A percentile compares a stretch with the other conserved stretches of the same genome.
These are phyloP conservation scores for Heliconius melpomene DNA, from an alignment of 1,140 invertebrate genomes.

Conservation along the genomic window DNA sequence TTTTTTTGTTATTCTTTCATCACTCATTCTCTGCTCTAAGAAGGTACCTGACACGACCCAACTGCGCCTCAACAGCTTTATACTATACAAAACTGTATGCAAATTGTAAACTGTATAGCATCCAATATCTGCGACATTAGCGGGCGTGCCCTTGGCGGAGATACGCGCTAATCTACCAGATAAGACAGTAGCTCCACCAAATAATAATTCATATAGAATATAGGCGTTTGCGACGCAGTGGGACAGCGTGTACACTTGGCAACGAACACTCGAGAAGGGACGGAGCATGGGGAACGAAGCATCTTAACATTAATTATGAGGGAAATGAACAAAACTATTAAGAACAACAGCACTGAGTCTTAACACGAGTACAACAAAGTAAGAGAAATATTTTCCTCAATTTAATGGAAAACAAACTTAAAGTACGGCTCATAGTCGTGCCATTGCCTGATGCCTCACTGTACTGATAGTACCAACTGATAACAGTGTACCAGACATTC, in stretches of 20 bases:
- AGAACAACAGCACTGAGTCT: neutral
- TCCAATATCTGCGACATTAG: slow-evolving; percentile 23
- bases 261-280: too few relatives aligned
- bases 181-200: slow-evolving; percentile 4
- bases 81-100: slow-evolving; percentile 22
- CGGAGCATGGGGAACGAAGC: too few relatives aligned
- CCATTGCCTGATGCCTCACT: neutral
- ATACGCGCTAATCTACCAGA: slow-evolving; percentile 22
- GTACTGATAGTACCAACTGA: neutral
- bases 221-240: neutral
- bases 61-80: neutral
- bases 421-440: neutral
- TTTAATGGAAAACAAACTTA: neutral
- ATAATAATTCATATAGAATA: neutral
- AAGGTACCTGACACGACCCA: too few relatives aligned
- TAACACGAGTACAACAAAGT: neutral
- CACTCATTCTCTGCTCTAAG: too few relatives aligned
- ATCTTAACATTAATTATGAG: too few relatives aligned
- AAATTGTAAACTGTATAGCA: slow-evolving; percentile 12
- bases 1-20: too few relatives aligned
- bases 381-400: neutral
- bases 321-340: too few relatives aligned
- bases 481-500: neutral
- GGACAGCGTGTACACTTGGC: too few relatives aligned
- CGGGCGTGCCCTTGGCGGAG: slow-evolving; percentile 24